These are phyloP conservation scores for Trialeurodes vaporariorum DNA, from an alignment of 1,140 invertebrate genomes.

Conservation along the genomic window DNA sequence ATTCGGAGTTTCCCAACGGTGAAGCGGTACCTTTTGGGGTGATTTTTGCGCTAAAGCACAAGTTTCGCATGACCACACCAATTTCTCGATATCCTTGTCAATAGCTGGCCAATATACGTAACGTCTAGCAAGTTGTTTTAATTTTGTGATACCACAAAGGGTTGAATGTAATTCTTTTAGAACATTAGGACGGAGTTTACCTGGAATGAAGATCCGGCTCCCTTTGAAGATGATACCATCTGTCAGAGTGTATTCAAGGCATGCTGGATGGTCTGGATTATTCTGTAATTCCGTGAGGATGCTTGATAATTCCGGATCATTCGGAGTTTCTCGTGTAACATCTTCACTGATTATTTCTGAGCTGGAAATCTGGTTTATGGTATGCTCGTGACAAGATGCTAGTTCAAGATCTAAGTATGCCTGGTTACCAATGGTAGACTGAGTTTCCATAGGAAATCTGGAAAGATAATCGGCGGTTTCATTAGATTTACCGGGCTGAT, in stretches of 20 bases:
- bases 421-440: constrained; percentile 18
- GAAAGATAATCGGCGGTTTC: too few species aligned
- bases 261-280: constrained; percentile 3
- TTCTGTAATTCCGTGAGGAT: constrained; percentile 3
- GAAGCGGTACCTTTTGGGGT: too few species aligned
- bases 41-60: constrained; percentile 18
- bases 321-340: constrained; percentile 11
- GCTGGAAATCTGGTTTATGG: not conserved
- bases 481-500: too few species aligned
- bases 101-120: constrained; percentile 38
- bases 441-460: constrained; percentile 29
- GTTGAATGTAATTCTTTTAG: constrained; percentile 21
- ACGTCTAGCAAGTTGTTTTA: constrained; percentile 32
- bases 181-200: constrained; percentile 3
- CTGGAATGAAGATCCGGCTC: constrained; percentile 14
- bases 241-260: not conserved
- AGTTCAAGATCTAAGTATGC: not conserved
- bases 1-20: constrained; percentile 23
- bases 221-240: constrained; percentile 16
- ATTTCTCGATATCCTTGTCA: constrained; percentile 33
- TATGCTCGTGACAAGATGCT: not conserved
- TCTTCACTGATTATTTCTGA: not conserved
- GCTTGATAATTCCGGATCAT: constrained; percentile 9
- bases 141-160: constrained; percentile 27
- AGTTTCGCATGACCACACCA: constrained; percentile 16